Evolutionary conservation across 2,113 vertebrate genomes (phyloP), one percentile per base, ranked within the genome.

Genomic region (Sinosuthora webbiana): DNA sequence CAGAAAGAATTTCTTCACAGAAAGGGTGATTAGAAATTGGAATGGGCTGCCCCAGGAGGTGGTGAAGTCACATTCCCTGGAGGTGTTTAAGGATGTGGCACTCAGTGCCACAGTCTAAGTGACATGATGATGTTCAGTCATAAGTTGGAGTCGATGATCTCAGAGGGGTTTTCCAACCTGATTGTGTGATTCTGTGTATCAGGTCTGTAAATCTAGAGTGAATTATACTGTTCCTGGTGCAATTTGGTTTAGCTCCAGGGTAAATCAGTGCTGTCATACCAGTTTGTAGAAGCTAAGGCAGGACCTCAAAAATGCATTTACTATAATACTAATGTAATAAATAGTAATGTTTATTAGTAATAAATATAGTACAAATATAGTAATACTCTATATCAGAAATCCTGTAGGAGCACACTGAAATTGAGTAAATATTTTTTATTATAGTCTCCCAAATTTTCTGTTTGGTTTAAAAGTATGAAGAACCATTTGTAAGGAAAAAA

Each of bases 101-200:
- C 24, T 67, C 7, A 30, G 33, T 59, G 52, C 44, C 23, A 7
- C 7, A n/a, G 53, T 45, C 19, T 28, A 44, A 13, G 23, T n/a
- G 53, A 18, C 0, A 1, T 30, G 33, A 6, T 41, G n/a, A 28
- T 53, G 20, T 33, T 73, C 22, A 37, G 37, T 44, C 42, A 5
- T 2, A 19, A 6, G 10, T 10, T 68, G 45, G 16, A 45, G 24
- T 25, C 0, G 0, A 9, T 68, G 13, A 68, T 23, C 21, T 53
- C 87, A 68, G 62, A 68, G 13, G 8, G 68, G 11, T 55, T 62
- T 75, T 41, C 47, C 20, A 53, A 1, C 11, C 13, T 60, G 39
- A 22, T 30, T 39, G 10, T n/a, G 53, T 59, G 20, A 6, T 30
- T 42, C 62, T 37, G 31, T 42, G 18, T 77, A 67, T 63, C 42